phyloP scores from a whole-genome alignment of 2,888 invertebrate genomes.

The Latrodectus elegans region DNA sequence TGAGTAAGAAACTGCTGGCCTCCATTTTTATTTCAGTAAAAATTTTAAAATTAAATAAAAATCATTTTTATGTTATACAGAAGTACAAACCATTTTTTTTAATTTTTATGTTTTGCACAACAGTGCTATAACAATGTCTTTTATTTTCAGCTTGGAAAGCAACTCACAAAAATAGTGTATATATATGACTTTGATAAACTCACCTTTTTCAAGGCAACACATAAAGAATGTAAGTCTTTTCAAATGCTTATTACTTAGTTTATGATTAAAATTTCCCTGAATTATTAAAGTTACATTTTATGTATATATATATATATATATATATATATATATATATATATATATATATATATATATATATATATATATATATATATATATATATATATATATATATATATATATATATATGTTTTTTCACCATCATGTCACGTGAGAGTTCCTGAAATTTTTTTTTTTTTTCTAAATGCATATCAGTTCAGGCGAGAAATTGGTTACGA shows the following conservation, averaged over 20 bases:
- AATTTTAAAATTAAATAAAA: neutral
- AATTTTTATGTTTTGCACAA: neutral
- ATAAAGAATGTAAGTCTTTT: conserved; percentile 33
- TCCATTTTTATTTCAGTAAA: neutral
- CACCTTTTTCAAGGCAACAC: conserved; percentile 29
- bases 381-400: too few relatives aligned
- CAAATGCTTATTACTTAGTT: neutral
- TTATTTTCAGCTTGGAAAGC: conserved; percentile 27
- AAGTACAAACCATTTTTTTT: neutral
- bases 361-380: too few relatives aligned
- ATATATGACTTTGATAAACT: conserved; percentile 22
- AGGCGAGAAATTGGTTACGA: too few relatives aligned
- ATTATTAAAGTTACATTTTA: neutral
- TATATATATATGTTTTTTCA: too few relatives aligned
- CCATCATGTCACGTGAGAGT: too few relatives aligned
- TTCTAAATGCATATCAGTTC: too few relatives aligned
- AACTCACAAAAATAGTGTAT: neutral
- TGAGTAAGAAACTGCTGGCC: neutral
- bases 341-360: too few relatives aligned
- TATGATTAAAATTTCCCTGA: too few relatives aligned
- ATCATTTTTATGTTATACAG: neutral
- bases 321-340: too few relatives aligned
- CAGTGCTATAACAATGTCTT: neutral
- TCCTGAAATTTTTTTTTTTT: too few relatives aligned
- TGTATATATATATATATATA: too few relatives aligned